Percentiles rank a stretch among this genome's conserved stretches.
Conservation (phyloP, 2,797 vertebrate genomes). For the Salmo trutta region DNA sequence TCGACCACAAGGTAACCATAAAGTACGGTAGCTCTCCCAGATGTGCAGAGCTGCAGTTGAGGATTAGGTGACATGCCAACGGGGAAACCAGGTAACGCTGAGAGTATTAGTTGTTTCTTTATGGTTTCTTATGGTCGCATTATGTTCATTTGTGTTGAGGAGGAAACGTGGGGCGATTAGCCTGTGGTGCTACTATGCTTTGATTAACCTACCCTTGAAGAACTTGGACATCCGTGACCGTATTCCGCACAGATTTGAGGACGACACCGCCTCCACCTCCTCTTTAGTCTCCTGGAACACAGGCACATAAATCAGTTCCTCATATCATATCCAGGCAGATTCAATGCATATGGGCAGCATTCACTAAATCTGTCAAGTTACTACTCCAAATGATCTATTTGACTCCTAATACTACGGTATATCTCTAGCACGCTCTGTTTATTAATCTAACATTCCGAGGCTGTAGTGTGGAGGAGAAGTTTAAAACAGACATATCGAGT, state of each 20-base stretch:
- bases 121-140: constrained; percentile 55
- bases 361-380: constrained; percentile 75
- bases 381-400: constrained; percentile 69
- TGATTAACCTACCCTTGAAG: constrained; percentile 79
- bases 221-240: constrained; percentile 62
- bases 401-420: constrained; percentile 70
- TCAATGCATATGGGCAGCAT: constrained; percentile 76
- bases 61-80: constrained; percentile 64
- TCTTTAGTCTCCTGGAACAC: constrained; percentile 66
- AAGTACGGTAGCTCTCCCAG: constrained; percentile 71
- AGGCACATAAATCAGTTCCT: constrained; percentile 76
- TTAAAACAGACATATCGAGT: not conserved
- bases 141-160: constrained; percentile 54
- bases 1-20: constrained; percentile 70
- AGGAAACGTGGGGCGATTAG: constrained; percentile 43
- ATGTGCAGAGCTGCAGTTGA: constrained; percentile 61
- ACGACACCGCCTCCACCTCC: constrained; percentile 66
- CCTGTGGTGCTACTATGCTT: constrained; percentile 39
- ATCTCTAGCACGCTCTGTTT: constrained; percentile 66
- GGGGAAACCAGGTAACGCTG: constrained; percentile 64
- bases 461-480: not conserved
- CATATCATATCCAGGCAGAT: constrained; percentile 79
- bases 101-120: constrained; percentile 75
- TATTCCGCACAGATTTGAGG: constrained; percentile 55
- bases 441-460: constrained; percentile 19